These are phyloP conservation scores for Channallabes apus DNA, from an alignment of 2,797 vertebrate species.

Conservation along the genomic window DNA sequence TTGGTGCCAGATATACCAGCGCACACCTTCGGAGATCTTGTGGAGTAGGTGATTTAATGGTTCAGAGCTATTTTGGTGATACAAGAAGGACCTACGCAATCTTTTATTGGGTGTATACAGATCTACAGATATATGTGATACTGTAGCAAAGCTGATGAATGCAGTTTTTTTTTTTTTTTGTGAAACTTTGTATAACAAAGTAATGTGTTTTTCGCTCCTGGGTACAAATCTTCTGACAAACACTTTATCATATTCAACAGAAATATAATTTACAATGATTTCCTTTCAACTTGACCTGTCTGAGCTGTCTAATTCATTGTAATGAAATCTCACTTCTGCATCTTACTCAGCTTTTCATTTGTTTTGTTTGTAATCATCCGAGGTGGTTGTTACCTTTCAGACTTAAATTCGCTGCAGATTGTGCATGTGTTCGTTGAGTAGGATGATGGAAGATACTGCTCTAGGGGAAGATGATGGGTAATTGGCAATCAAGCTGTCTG, in stretches of 20 bases:
- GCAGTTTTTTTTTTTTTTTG: background rate
- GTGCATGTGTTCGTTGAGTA: background rate
- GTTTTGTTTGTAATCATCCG: constrained; percentile 28
- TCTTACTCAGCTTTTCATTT: constrained; percentile 38
- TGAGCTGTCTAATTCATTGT: constrained; percentile 31
- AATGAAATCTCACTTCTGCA: background rate
- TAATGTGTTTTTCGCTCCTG: constrained; percentile 36
- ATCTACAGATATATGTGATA: too few relatives aligned
- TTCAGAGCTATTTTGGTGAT: too few relatives aligned
- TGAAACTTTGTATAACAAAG: background rate
- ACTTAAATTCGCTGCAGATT: constrained; percentile 39
- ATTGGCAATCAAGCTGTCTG: constrained; percentile 52
- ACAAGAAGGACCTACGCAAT: too few relatives aligned
- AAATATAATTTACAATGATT: constrained; percentile 24
- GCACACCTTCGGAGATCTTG: too few relatives aligned
- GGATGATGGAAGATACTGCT: constrained; percentile 43
- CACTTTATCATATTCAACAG: constrained; percentile 32
- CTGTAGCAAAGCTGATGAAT: background rate
- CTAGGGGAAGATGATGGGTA: constrained; percentile 45
- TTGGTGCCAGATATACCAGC: too few relatives aligned
- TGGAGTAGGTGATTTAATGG: too few relatives aligned
- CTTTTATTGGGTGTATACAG: too few relatives aligned
- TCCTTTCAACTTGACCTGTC: constrained; percentile 27
- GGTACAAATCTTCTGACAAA: constrained; percentile 21
- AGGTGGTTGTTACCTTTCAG: constrained; percentile 32